Evolutionary conservation across 2,888 invertebrate genomes (phyloP), one percentile per base, ranked within the genome.

Genomic region (Leptopilina drosophilae): DNA sequence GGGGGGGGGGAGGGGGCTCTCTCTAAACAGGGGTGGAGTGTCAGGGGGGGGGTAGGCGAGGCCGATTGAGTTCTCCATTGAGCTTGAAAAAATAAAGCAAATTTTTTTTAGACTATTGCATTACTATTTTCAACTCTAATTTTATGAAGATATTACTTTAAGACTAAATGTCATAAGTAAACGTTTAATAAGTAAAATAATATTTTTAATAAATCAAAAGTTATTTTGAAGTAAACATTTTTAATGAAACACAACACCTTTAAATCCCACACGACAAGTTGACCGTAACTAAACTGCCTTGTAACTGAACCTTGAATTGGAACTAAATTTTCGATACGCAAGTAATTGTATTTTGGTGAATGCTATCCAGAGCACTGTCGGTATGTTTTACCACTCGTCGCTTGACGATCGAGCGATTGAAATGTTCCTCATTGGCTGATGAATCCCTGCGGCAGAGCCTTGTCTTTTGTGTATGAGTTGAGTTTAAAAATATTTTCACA

Each of bases 271-370:
- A 99, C 95, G 85, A 98, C 98, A 84, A 99, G 94, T 91, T 97
- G 97, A 11, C 99, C 99, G 92, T 99, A n/a, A n/a, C 99, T 84
- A 98, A 94, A 66, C 98, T 98, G 77, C n/a, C 97, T 97, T 76
- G 98, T 98, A n/a, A 87, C 98, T 97, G 86, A 99, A 95, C 92
- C 97, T 97, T 76, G 93, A 94, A 76, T 96, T 95, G 81, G 94
- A 94, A n/a, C n/a, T n/a, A 7, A 93, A 93, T 90, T 97, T 97
- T 56, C 95, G 94, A 77, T n/a, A 98, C 94, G 89, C 96, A 97
- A 87, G 97, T 97, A 84, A 99, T 98, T 65, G 99, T 97, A 92
- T 99, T 99, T 93, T 99, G 99, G 93, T 99, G 99, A 84, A 98
- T 95, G 0, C 99, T 98, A 90, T 97, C 97, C 84, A 99, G 93